These are phyloP conservation scores for Ctenicera cuprea DNA, from an alignment of 2,888 invertebrate species.

Conservation along the genomic window DNA sequence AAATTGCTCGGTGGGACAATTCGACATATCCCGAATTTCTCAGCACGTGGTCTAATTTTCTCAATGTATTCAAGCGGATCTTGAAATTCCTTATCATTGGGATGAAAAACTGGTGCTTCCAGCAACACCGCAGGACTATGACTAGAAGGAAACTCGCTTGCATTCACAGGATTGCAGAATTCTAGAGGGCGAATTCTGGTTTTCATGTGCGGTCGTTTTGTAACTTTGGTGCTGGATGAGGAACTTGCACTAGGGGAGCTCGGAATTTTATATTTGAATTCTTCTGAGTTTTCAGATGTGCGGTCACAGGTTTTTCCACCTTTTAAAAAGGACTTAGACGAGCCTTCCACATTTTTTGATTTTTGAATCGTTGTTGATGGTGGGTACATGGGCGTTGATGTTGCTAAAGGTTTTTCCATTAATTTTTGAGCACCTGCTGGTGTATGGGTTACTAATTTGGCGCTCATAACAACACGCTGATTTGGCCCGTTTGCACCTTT, in stretches of 20 bases:
- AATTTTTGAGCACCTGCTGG: constrained; percentile 58
- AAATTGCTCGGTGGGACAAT: constrained; percentile 89
- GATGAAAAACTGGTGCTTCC: constrained; percentile 87
- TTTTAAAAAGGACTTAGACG: neutral
- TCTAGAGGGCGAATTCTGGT: constrained; percentile 62
- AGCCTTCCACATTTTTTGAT: constrained; percentile 71
- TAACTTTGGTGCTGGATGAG: constrained; percentile 70
- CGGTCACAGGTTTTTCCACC: constrained; percentile 46
- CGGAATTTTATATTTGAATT: constrained; percentile 70
- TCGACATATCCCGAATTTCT: constrained; percentile 89
- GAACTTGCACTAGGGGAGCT: constrained; percentile 71
- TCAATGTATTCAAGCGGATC: constrained; percentile 92
- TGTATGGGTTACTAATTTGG: constrained; percentile 79
- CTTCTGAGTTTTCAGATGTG: constrained; percentile 61
- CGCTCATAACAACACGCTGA: constrained; percentile 79
- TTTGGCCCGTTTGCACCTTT: constrained; percentile 79
- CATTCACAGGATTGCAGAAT: constrained; percentile 65
- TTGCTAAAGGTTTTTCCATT: constrained; percentile 50
- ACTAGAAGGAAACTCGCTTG: constrained; percentile 69
- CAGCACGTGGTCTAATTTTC: constrained; percentile 84
- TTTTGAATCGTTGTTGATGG: constrained; percentile 76
- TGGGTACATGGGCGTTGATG: constrained; percentile 67
- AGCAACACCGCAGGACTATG: constrained; percentile 76
- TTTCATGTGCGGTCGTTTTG: constrained; percentile 65
- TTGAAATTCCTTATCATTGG: constrained; percentile 88